phyloP scores from a whole-genome alignment of 2,113 vertebrate genomes.

The Sapajus apella region DNA sequence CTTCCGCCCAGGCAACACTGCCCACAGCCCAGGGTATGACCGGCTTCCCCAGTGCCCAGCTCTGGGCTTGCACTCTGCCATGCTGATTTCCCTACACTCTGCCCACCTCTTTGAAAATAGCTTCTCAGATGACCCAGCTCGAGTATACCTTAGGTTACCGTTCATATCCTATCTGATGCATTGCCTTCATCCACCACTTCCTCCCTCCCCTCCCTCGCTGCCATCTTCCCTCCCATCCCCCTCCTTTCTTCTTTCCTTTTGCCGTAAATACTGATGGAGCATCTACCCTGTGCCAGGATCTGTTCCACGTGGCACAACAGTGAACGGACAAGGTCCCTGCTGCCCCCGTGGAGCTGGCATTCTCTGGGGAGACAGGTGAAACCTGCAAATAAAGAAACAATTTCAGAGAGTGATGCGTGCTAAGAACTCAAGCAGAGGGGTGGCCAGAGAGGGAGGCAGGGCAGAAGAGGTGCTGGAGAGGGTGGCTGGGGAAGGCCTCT shows the following conservation, averaged over 20 bases:
- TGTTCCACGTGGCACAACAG: not conserved
- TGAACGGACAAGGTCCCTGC: no score
- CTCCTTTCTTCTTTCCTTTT: not conserved
- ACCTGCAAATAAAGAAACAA: not conserved
- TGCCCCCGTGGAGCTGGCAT: not conserved
- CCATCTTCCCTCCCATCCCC: no score
- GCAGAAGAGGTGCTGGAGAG: not conserved
- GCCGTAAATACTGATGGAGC: not conserved
- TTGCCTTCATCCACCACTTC: not conserved
- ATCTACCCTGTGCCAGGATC: not conserved
- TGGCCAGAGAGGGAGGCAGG: not conserved
- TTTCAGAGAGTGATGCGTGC: not conserved
- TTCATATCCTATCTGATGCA: accelerated
- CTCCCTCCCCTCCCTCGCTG: not conserved
- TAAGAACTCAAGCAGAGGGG: not conserved
- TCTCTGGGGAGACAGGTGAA: not conserved
- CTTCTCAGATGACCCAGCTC: not conserved
- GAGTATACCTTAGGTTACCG: not conserved
- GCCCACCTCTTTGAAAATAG: not conserved
- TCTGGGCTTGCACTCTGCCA: no score
- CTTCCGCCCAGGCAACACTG: not conserved
- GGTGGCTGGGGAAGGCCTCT: not conserved
- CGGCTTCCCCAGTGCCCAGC: not conserved
- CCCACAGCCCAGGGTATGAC: not conserved
- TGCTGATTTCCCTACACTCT: not conserved